Base-by-base conservation (phyloP, 1,140 invertebrate species). In the Drosophila orena region DNA sequence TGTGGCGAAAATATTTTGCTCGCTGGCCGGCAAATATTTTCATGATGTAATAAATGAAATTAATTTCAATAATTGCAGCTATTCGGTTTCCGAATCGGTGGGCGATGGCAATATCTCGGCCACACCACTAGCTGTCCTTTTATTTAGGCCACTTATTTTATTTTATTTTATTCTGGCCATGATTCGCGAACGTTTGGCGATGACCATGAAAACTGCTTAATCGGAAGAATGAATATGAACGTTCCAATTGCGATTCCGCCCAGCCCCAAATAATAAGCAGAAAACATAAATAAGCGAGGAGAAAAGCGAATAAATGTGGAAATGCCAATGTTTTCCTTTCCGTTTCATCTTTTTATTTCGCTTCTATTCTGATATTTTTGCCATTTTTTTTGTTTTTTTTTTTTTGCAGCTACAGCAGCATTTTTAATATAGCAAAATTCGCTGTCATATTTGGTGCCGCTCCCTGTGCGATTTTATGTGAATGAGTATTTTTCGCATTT, bases 121-220 rank as follows among this genome's bases (percentile, higher is more conserved):
- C 49, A 24, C 37, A 27, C 20, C 30, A 4, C 24, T 17, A 17
- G 27, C 17, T 35, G 50, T 17, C 50, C 69, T 83, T 46, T 86
- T 86, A 88, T 86, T 88, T 86, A 86, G 83, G 83, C 83, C 83
- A 86, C 83, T 86, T 86, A 86, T 86, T 86, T 86, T 86, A 86
- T 86, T 86, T 86, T 86, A 86, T 88, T 86, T 86, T 73, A 73
- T 50, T 70, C 65, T 47, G 62, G 46, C 62, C 60, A 60, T 71
- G 75, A 80, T 84, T 77, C 73, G 55, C 53, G 71, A 84, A 73
- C 66, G 66, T 74, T 77, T 74, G 77, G 81, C 77, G 83, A 88
- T 86, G 83, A 83, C 84, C 83, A 86, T 86, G 83, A 88, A 86
- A 86, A 86, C 83, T 86, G 83, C 83, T 86, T 86, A 86, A 86